Conservation (phyloP, 2,797 vertebrate genomes). For the Microtus agrestis region DNA sequence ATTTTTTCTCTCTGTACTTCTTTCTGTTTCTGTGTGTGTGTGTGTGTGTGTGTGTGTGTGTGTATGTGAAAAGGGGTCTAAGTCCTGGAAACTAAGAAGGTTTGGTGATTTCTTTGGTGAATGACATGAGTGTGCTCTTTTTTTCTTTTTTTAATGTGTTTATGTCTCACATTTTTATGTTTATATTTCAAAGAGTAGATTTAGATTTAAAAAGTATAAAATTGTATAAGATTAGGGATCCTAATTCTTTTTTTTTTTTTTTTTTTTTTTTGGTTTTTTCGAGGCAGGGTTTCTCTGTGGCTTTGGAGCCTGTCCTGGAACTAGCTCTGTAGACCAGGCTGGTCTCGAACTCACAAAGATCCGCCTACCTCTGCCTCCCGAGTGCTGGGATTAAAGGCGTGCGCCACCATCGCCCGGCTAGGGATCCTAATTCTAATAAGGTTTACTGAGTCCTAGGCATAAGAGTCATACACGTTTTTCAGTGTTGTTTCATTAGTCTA, state of each 20-base stretch:
- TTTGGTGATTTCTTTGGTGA: neutral
- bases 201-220: neutral
- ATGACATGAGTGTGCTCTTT: neutral
- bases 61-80: neutral
- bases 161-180: neutral
- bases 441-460: neutral
- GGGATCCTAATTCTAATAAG: neutral
- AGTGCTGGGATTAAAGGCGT: too few species aligned
- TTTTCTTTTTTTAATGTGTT: neutral
- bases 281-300: too few species aligned
- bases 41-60: neutral
- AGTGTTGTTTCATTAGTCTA: neutral
- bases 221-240: neutral
- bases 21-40: neutral
- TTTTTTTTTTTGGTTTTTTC: too few species aligned
- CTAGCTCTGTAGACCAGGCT: too few species aligned
- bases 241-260: too few species aligned
- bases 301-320: too few species aligned
- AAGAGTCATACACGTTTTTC: neutral
- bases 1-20: neutral
- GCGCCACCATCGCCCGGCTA: too few species aligned
- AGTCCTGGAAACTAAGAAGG: neutral
- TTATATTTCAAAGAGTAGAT: neutral
- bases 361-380: too few species aligned
- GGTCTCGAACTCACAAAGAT: too few species aligned